Evolutionary conservation across 2,797 vertebrate species (phyloP).

Genomic region (Tympanoctomys barrerae): DNA sequence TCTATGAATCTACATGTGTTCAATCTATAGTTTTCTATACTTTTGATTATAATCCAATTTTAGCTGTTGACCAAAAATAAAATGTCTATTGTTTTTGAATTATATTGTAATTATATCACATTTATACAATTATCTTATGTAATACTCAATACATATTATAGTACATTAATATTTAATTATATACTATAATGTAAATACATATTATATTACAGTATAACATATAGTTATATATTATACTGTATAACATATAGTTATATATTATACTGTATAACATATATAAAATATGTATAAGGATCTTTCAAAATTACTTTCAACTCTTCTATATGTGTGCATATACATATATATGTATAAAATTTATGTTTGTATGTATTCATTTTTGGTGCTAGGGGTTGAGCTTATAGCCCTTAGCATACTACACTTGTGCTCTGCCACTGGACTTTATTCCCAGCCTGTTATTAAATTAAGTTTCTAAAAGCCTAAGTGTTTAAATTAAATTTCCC

Average conservation of each 20-base stretch:
- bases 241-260: too few species aligned
- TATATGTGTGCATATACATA: neutral
- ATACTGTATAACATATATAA: too few species aligned
- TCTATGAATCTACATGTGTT: neutral
- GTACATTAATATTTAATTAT: too few species aligned
- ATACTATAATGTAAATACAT: too few species aligned
- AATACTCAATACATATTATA: too few species aligned
- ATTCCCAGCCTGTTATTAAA: neutral
- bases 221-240: too few species aligned
- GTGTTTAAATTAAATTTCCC: neutral
- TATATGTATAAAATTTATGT: neutral
- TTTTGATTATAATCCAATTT: neutral
- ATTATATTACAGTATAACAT: too few species aligned
- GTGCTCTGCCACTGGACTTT: neutral
- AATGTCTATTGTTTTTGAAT: neutral
- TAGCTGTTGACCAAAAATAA: neutral
- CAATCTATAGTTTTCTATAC: conserved; percentile 1
- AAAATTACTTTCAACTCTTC: neutral
- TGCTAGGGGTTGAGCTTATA: neutral
- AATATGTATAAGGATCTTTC: neutral
- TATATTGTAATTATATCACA: too few species aligned
- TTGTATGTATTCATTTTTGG: neutral
- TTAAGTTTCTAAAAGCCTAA: neutral
- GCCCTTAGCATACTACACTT: too few species aligned
- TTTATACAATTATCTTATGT: too few species aligned